phyloP scores from a whole-genome alignment of 2,113 vertebrate species.

The Eulemur rufifrons region DNA sequence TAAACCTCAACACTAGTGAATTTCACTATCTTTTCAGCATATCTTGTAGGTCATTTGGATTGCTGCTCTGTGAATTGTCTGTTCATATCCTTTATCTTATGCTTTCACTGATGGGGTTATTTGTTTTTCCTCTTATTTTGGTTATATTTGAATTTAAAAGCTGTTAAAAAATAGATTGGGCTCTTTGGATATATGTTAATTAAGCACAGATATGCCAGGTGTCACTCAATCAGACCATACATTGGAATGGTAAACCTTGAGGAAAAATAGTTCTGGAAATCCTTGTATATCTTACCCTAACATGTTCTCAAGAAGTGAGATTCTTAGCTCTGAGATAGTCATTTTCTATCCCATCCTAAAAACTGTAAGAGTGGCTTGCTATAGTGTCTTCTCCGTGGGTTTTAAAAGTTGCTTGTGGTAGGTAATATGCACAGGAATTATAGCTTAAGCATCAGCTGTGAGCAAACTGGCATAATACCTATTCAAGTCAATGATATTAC shows the following conservation, averaged over 20 bases:
- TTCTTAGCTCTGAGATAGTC: background rate
- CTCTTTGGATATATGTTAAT: background rate
- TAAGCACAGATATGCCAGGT: background rate
- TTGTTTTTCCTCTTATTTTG: background rate
- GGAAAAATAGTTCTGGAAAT: background rate
- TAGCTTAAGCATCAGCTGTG: background rate
- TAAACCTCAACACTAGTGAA: background rate
- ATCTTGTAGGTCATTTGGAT: background rate
- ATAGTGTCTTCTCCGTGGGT: background rate
- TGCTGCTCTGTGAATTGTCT: background rate
- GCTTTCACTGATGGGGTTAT: background rate
- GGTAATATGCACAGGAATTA: background rate
- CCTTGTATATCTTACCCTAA: background rate
- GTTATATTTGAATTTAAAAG: slow-evolving; percentile 26
- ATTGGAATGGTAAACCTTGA: background rate
- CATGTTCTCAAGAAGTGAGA: background rate
- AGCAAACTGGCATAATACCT: slow-evolving; percentile 36
- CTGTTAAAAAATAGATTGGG: background rate
- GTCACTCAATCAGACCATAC: background rate
- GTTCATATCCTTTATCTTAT: background rate
- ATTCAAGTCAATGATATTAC: slow-evolving; percentile 5
- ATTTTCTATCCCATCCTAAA: background rate
- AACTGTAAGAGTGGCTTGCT: background rate
- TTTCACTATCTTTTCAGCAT: background rate
- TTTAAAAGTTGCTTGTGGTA: background rate